phyloP scores from a whole-genome alignment of 2,888 invertebrate genomes.

The Eucera pruinosa region DNA sequence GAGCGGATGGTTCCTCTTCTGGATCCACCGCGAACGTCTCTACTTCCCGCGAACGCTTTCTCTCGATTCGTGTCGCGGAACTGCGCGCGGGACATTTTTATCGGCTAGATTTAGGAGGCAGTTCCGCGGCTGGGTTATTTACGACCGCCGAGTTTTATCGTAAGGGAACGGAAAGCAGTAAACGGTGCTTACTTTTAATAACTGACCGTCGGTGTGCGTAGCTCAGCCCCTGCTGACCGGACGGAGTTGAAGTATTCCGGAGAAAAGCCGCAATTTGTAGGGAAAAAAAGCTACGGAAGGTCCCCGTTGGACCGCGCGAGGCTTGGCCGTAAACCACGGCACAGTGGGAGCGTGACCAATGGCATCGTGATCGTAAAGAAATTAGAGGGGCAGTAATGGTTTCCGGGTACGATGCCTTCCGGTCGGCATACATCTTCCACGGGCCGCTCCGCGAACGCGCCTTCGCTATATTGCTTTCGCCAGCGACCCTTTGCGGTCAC shows the following conservation, averaged over 20 bases:
- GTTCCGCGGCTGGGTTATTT: constrained; percentile 33
- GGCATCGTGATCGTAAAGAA: constrained; percentile 83
- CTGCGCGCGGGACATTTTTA: constrained; percentile 32
- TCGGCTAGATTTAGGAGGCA: constrained; percentile 35
- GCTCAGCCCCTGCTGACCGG: background rate
- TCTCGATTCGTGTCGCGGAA: constrained; percentile 14
- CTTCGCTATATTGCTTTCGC: constrained; percentile 63
- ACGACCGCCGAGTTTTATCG: constrained; percentile 33
- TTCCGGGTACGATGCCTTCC: constrained; percentile 83
- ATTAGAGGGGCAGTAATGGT: constrained; percentile 83
- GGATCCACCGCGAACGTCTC: background rate
- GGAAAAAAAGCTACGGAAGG: constrained; percentile 30
- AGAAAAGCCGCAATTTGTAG: constrained; percentile 46
- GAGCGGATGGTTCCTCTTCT: background rate
- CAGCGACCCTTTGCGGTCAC: constrained; percentile 71
- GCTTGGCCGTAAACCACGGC: constrained; percentile 71
- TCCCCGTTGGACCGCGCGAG: constrained; percentile 50
- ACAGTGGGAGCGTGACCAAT: constrained; percentile 81
- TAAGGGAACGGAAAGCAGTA: background rate
- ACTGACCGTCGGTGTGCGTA: constrained; percentile 5
- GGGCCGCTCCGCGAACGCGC: constrained; percentile 67
- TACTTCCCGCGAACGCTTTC: background rate
- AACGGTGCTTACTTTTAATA: constrained; percentile 32
- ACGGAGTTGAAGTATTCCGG: constrained; percentile 18
- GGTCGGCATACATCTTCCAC: constrained; percentile 82